Evolutionary conservation across 2,888 invertebrate genomes (phyloP).

Genomic region (Lasioglossum zephyrum): DNA sequence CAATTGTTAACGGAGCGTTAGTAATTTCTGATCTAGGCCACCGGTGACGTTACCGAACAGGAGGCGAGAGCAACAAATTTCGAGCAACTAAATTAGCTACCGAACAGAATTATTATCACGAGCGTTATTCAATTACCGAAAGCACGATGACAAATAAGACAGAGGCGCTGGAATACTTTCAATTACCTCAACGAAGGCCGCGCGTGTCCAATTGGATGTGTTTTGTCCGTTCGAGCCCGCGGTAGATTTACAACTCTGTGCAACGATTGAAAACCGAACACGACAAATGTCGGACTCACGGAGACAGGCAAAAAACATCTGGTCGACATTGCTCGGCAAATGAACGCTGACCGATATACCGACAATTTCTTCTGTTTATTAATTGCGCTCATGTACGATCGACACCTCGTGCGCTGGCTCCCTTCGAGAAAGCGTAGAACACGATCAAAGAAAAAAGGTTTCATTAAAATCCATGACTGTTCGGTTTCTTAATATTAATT

Average conservation of each 20-base stretch:
- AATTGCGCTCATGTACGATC: background rate
- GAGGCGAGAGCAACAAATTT: conserved; percentile 4
- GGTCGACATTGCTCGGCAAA: background rate
- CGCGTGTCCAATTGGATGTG: background rate
- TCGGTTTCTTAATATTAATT: background rate
- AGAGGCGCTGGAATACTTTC: background rate
- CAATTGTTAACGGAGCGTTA: conserved; percentile 33
- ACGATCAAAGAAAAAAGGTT: background rate
- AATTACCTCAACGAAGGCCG: background rate
- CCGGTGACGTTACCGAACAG: conserved; percentile 26
- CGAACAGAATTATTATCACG: background rate
- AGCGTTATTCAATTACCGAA: background rate
- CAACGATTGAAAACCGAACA: background rate
- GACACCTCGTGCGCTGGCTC: background rate
- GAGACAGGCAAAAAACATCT: background rate
- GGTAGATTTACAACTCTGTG: background rate
- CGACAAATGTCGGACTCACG: background rate
- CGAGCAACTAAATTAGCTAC: background rate
- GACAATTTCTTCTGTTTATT: background rate
- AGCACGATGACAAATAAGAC: background rate
- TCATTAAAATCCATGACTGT: background rate
- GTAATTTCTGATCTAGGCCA: conserved; percentile 48
- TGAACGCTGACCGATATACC: background rate
- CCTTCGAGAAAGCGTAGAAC: background rate
- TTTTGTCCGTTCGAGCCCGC: background rate